phyloP scores from a whole-genome alignment of 2,113 vertebrate species.

The Sminthopsis crassicaudata region DNA sequence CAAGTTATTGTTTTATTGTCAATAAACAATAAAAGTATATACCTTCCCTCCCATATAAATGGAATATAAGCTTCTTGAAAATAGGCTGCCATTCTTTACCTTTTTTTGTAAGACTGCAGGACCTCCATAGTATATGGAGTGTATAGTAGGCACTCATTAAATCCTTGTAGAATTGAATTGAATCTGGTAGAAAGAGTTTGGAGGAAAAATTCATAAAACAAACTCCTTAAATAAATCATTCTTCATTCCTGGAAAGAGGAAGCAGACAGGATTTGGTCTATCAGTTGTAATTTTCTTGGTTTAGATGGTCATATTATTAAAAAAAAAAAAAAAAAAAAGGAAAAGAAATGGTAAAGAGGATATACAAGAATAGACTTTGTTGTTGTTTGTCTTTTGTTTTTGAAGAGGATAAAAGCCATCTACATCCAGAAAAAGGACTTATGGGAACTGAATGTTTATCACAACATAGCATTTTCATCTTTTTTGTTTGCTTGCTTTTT shows the following conservation, averaged over 20 bases:
- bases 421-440: too few relatives aligned
- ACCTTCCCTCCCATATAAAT: neutral
- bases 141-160: neutral
- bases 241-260: too few relatives aligned
- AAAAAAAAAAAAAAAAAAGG: neutral
- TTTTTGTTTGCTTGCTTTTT: too few relatives aligned
- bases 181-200: neutral
- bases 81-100: neutral
- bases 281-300: neutral
- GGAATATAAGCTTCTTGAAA: neutral
- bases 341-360: neutral
- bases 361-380: neutral
- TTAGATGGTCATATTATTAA: neutral
- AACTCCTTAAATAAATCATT: neutral
- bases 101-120: neutral
- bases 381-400: too few relatives aligned
- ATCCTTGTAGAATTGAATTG: neutral
- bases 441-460: too few relatives aligned
- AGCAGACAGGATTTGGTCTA: neutral
- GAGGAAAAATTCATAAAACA: neutral
- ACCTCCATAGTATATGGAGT: neutral
- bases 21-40: neutral
- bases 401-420: too few relatives aligned
- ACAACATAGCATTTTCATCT: too few relatives aligned
- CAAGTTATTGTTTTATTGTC: neutral